Conservation (phyloP, 2,113 vertebrate genomes). For the Dasyprocta punctata region DNA sequence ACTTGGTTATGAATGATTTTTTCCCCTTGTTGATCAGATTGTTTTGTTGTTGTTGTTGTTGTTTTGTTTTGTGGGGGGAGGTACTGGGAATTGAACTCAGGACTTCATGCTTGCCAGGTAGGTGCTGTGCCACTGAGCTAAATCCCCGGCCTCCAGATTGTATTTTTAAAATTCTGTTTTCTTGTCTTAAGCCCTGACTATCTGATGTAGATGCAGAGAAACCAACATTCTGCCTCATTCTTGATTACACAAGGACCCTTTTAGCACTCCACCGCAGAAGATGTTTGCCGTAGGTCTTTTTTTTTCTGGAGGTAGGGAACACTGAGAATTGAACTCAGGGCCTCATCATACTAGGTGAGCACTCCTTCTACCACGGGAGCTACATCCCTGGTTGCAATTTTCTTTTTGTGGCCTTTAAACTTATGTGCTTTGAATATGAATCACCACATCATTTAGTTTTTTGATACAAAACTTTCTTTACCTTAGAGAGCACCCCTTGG, state of each 20-base stretch:
- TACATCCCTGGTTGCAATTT: neutral
- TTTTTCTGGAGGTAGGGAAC: neutral
- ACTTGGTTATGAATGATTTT: neutral
- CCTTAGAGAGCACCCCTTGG: rapidly evolving
- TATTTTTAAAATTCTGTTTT: neutral
- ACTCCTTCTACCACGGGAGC: neutral
- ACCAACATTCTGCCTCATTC: neutral
- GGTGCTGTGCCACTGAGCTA: no score
- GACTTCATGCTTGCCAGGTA: no score
- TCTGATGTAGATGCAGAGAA: neutral
- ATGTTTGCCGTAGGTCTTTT: neutral
- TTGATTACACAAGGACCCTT: neutral
- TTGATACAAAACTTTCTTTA: neutral
- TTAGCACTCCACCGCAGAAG: neutral
- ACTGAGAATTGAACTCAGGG: neutral
- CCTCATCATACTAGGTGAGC: neutral
- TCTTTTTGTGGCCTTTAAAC: no score
- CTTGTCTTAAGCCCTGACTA: neutral
- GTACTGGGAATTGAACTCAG: no score
- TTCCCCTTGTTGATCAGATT: neutral
- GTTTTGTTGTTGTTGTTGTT: no score
- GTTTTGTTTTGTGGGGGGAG: no score
- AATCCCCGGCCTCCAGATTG: no score
- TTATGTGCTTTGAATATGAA: neutral
- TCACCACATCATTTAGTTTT: rapidly evolving